These are phyloP conservation scores for Macheiramphus alcinus DNA, from an alignment of 2,113 vertebrate genomes.

Conservation along the genomic window DNA sequence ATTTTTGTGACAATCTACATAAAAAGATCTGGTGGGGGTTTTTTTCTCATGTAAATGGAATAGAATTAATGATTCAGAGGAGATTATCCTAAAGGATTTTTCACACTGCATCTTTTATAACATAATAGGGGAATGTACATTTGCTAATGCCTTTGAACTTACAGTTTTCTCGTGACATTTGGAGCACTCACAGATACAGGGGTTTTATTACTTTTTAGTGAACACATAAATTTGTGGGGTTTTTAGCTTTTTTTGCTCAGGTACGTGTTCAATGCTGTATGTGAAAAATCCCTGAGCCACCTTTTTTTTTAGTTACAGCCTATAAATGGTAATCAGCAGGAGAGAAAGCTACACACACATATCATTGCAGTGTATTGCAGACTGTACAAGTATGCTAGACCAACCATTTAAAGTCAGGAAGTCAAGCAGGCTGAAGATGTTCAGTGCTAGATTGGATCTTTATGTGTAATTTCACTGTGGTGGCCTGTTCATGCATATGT, in stretches of 20 bases:
- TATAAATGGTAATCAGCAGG: neutral
- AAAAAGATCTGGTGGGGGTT: neutral
- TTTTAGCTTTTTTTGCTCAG: neutral
- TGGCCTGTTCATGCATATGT: neutral
- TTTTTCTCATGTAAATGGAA: neutral
- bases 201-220: neutral
- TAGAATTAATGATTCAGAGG: neutral
- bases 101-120: neutral
- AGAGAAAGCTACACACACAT: neutral
- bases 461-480: neutral
- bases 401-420: neutral
- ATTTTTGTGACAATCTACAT: neutral
- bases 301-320: neutral
- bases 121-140: neutral
- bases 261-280: neutral
- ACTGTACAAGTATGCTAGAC: neutral
- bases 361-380: neutral
- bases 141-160: neutral
- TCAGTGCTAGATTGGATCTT: neutral
- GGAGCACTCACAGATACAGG: neutral
- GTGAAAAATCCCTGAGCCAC: neutral
- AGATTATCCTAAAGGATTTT: conserved; percentile 14
- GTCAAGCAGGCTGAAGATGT: neutral
- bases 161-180: neutral
- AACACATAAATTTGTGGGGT: neutral